Evolutionary conservation across 2,888 invertebrate species (phyloP).

Genomic region (Orthosia cruda): DNA sequence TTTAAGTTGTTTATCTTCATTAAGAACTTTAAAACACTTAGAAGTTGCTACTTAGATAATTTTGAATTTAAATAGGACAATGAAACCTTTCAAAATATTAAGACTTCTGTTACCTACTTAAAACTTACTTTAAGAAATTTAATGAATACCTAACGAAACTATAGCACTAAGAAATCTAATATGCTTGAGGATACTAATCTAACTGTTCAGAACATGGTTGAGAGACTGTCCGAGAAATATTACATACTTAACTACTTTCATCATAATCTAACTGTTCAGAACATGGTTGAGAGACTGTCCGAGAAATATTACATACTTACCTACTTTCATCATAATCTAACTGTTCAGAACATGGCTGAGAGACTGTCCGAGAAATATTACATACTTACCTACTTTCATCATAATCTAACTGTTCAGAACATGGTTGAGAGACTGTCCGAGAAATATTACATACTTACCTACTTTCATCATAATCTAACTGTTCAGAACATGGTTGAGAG

Average conservation of each 20-base stretch:
- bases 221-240: no score
- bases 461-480: no score
- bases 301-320: no score
- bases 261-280: background rate
- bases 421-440: background rate
- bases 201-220: slow-evolving; percentile 1
- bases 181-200: background rate
- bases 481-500: background rate
- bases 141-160: background rate
- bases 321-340: no score
- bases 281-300: background rate
- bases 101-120: background rate
- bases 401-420: background rate
- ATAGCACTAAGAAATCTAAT: background rate
- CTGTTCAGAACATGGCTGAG: background rate
- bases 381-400: no score
- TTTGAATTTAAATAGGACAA: slow-evolving; percentile 7
- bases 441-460: no score
- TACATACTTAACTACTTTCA: no score
- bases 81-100: background rate
- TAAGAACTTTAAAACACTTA: slow-evolving; percentile 33
- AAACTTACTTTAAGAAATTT: background rate
- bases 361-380: no score
- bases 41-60: slow-evolving; percentile 3
- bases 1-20: slow-evolving; percentile 28